Evolutionary conservation across 2,113 vertebrate genomes (phyloP), one percentile per base, ranked within the genome.

Genomic region (Tenebrosternarchus preto): DNA sequence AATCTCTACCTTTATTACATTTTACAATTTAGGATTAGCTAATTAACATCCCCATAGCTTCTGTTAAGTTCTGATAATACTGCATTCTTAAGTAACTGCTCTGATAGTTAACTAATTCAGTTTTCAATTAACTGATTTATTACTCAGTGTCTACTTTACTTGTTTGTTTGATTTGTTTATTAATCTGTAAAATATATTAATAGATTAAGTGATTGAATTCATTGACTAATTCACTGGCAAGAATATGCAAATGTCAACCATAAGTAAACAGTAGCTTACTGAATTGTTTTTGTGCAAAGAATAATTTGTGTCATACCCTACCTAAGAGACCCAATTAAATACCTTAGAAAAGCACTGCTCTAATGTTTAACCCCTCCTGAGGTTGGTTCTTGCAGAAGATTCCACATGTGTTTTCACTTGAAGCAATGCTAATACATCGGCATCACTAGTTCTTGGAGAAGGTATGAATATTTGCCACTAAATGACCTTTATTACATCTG

Each of bases 401-500:
- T 68, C 31, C 88, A 92, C 92, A 92, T 91, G 83, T 93, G 91
- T 91, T 92, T 91, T 91, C 82, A 87, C 83, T 92, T 88, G 82
- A 19, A 12, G 73, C 72, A 81, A 78, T 55, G 70, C 88, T 92
- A 91, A 93, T 93, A 88, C 89, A 93, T 93, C 93, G 92, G 90
- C 90, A 92, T 86, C 82, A 80, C 92, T 84, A 83, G 81, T 88
- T 67, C 53, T 78, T 39, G 50, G 60, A 70, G 78, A 80, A 88
- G 86, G 92, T 90, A 93, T 91, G 89, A 88, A 91, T 83, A 90
- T 87, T 88, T 91, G 92, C 90, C 91, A 90, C 86, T 81, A 82
- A 69, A 85, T 92, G 91, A 93, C 93, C 91, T 93, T 92, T 90
- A 85, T 90, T 91, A 93, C 93, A 93, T 94, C 89, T 93, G 91